Evolutionary conservation across 1,140 invertebrate genomes (phyloP), one percentile per base, ranked within the genome.

Genomic region (Rhagoletis pomonella): DNA sequence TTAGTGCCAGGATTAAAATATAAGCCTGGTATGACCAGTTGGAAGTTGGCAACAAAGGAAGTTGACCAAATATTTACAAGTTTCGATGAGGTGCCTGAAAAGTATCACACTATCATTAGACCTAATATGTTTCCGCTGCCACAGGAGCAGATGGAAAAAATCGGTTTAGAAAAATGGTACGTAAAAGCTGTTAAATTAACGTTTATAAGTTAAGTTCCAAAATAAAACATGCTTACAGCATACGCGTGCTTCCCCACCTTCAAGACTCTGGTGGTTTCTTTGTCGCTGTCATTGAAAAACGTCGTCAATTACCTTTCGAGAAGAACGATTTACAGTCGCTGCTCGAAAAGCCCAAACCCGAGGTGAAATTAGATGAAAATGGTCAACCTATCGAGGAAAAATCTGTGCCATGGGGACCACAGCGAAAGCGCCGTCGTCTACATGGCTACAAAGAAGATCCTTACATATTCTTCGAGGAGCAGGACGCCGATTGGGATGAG

Each of bases 221-320:
- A 62, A 14, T 73, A 73, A 39, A 87, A 14, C 60, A 12, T 87
- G 47, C 55, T 42, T 65, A 50, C 91, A 98, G 97, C 92, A 96
- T 99, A 89, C 95, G 99, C 89, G 97, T 99, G 90, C 94, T 99
- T 64, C 99, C 99, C 1, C 99, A 99, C 94, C 96, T 98, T 88
- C 99, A 99, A 95, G 97, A 99, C 93, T 99, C 98, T 4, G 99
- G 99, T 17, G 99, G 97, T 9, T 99, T 99, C 94, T 99, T 99
- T 93, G 97, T 99, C 3, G 98, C 99, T 12, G 96, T 99, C n/a
- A 93, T 99, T 69, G 95, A 97, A 90, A 99, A 99, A 94, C 94
- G 95, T 0, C 94, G 95, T 65, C 94, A 94, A 3, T 90, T 98
- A 0, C 96, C 96, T 0, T 96, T 96, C 94, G 97, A 97, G 93